Base-by-base conservation (phyloP, 35 echinoderm and acorn worm species). In the Hemicentrotus pulcherrimus region DNA sequence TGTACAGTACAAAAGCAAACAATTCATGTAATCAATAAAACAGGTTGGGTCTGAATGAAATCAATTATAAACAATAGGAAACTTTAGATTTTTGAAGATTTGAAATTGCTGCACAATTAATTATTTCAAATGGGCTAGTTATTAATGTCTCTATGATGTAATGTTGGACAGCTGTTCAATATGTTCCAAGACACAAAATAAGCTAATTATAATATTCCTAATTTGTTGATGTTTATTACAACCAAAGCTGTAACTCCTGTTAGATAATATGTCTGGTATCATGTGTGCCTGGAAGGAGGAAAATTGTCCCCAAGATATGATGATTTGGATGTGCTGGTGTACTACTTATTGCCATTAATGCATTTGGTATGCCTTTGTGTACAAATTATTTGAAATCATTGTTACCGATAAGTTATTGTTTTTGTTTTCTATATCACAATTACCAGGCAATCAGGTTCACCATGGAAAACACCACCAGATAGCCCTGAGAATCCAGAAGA, bases 381-480 rank as follows among this genome's bases (percentile, higher is more conserved):
- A 30, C 30, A 85, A n/a, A n/a, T 85, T 4, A 2, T 1, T 19
- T 85, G 70, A 30, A 85, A 85, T 85, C 70, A 85, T 30, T 85
- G 70, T 85, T 85, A n/a, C n/a, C n/a, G n/a, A n/a, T n/a, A 85
- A 19, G 70, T 85, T 85, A n/a, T 59, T 87, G 11, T 31, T 18
- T 30, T 60, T 94, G 14, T 6, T 94, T 14, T 94, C 19, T 94
- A 15, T 94, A 22, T 94, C 45, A n/a, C 31, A 52, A 41, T 31
- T 46, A 28, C 55, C 55, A 95, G 95, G 31, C 48, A 92, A 70
- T 32, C 95, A 9, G 48, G 91, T 7, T 95, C 95, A 28, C 95
- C 95, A 24, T 91, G 91, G 47, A 91, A n/a, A 11, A 95, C 95
- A 46, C 95, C 95, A n/a, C 95, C 95, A 31, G 87, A 92, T 19